A percentile compares a stretch with the other conserved stretches of the same genome.
Conservation (phyloP, 2,888 invertebrate species). For the Diachrysia chrysitis region DNA sequence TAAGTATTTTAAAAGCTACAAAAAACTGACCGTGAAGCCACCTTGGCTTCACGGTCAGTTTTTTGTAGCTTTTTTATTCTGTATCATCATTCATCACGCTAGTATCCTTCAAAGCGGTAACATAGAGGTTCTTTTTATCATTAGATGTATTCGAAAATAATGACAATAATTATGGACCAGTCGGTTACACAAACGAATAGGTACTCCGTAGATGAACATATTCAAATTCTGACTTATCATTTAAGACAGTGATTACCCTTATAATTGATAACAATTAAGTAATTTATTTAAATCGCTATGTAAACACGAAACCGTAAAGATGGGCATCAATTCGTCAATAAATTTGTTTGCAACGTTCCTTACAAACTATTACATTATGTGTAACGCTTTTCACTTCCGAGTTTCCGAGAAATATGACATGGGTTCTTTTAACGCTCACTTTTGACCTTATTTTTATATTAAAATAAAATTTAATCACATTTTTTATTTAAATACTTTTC, state of each 20-base stretch:
- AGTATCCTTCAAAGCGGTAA: background rate
- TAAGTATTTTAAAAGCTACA: no score
- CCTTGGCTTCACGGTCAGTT: background rate
- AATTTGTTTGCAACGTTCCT: no score
- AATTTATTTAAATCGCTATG: slow-evolving; percentile 7
- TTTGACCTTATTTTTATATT: no score
- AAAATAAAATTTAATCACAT: no score
- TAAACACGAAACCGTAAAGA: no score
- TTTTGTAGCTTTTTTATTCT: background rate
- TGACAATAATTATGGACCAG: background rate
- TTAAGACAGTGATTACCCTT: slow-evolving; percentile 14
- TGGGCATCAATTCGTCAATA: no score
- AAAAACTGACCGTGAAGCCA: no score
- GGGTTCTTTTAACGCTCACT: no score
- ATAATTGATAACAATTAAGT: slow-evolving; percentile 22
- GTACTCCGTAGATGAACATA: background rate
- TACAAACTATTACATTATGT: no score
- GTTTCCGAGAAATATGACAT: no score
- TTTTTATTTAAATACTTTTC: no score
- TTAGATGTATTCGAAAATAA: background rate
- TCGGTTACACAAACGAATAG: background rate
- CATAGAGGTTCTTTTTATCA: background rate
- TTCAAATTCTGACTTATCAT: slow-evolving; percentile 17
- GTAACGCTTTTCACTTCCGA: no score
- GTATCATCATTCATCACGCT: background rate